These are phyloP conservation scores for Enoplosus armatus DNA, from an alignment of 2,797 vertebrate species.

Conservation along the genomic window DNA sequence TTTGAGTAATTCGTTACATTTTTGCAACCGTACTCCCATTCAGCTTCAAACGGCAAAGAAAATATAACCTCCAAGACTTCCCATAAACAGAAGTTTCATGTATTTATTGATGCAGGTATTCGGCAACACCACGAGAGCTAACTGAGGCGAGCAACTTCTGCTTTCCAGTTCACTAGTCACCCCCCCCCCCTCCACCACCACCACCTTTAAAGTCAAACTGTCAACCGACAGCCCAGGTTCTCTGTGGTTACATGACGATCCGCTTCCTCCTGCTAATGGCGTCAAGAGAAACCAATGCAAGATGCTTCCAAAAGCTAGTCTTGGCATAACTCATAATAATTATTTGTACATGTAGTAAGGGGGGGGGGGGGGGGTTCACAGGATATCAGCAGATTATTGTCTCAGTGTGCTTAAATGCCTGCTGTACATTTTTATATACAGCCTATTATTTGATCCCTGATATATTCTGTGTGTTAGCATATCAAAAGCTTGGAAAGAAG, in stretches of 20 bases:
- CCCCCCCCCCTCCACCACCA: slow-evolving; percentile 5
- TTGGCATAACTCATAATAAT: not conserved
- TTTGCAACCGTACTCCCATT: not conserved
- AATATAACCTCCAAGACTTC: not conserved
- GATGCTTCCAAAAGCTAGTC: not conserved
- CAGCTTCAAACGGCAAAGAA: not conserved
- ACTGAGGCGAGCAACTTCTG: slow-evolving; percentile 22
- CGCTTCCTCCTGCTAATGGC: slow-evolving; percentile 13
- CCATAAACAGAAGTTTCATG: not conserved
- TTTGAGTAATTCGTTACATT: not conserved
- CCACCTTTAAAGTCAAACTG: slow-evolving; percentile 21
- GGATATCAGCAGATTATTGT: not conserved
- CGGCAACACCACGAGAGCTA: not conserved
- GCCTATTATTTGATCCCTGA: no score
- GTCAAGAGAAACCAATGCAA: not conserved
- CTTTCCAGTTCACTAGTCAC: slow-evolving; percentile 34
- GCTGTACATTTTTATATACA: no score
- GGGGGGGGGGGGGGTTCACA: no score
- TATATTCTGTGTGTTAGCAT: no score
- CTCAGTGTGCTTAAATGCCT: no score
- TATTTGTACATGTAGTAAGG: not conserved
- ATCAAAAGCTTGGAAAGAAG: not conserved
- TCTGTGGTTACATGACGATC: not conserved
- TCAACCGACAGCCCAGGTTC: not conserved
- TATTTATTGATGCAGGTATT: not conserved